Percentiles rank a stretch among this genome's conserved stretches.
Conservation (phyloP, 2,797 vertebrate genomes). For the Orestias chungarensis region DNA sequence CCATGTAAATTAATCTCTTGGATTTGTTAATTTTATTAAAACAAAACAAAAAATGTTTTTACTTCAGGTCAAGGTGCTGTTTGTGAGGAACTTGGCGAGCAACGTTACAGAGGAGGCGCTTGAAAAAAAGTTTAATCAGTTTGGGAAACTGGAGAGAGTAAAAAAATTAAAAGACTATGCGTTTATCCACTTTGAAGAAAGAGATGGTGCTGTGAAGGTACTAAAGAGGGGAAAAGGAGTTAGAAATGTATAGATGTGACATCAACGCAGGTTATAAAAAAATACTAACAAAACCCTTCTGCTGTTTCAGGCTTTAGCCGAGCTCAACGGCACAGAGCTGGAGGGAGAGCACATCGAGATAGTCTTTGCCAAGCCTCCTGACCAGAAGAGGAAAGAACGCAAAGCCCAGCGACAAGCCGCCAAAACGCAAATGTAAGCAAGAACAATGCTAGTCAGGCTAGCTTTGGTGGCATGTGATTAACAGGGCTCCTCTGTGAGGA, state of each 20-base stretch:
- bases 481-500: neutral
- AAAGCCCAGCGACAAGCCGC: slow-evolving; percentile 99
- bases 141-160: slow-evolving; percentile 96
- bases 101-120: slow-evolving; percentile 97
- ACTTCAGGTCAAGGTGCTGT: slow-evolving; percentile 94
- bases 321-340: slow-evolving; percentile 98
- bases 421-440: slow-evolving; percentile 96
- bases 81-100: slow-evolving; percentile 97
- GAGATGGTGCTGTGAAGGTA: slow-evolving; percentile 98
- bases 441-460: neutral
- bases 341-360: slow-evolving; percentile 99
- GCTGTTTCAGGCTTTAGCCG: slow-evolving; percentile 89
- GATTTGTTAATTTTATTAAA: neutral
- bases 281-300: slow-evolving; percentile 10
- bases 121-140: slow-evolving; percentile 96
- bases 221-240: no score
- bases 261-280: no score
- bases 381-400: slow-evolving; percentile 99
- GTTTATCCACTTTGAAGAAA: slow-evolving; percentile 98
- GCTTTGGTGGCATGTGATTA: neutral
- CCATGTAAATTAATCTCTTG: neutral
- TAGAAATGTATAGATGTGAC: neutral
- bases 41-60: neutral
- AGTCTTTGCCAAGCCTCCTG: slow-evolving; percentile 98
- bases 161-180: slow-evolving; percentile 99